Evolutionary conservation across 2,888 invertebrate species (phyloP), one percentile per base, ranked within the genome.

Genomic region (Heliconius sara): DNA sequence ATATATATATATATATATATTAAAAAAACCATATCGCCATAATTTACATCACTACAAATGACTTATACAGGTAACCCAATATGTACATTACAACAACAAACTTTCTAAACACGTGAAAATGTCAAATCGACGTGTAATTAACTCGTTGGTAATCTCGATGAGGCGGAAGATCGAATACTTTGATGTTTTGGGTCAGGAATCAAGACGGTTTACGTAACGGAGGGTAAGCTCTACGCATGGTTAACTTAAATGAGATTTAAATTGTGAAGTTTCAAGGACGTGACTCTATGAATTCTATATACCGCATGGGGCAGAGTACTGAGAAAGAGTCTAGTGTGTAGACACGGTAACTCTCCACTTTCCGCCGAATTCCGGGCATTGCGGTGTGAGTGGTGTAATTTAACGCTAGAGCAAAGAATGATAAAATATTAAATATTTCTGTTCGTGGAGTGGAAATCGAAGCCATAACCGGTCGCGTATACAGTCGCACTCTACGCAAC

Each of bases 51-150:
- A 19, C 57, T 60, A 60, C n/a, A n/a, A n/a, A 60, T 60, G 10
- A n/a, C 60, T 3, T 60, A 4, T 22, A 60, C 10, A n/a, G 60
- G 19, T 60, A 60, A 60, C n/a, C 2, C 0, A 60, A 60, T 19
- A 60, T 10, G n/a, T 19, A 66, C 7, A 16, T 66, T 66, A 27
- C 5, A 57, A 72, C 57, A 57, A 34, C 30, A 34, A 57, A 57
- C n/a, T 72, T 57, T 57, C 3, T 22, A n/a, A 57, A 57, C 67
- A 78, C 73, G 47, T 68, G 73, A 4, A 73, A 60, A 79, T 86
- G 88, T 88, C 88, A 90, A 90, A 88, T 88, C 88, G 88, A 88
- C 89, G 90, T 91, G 89, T 91, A 92, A 92, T 91, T 92, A 92
- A 91, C 88, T 90, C 90, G 88, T 90, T 88, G 88, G 87, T 85